These are phyloP conservation scores for Heliconius hewitsoni DNA, from an alignment of 1,140 invertebrate species.

Conservation along the genomic window DNA sequence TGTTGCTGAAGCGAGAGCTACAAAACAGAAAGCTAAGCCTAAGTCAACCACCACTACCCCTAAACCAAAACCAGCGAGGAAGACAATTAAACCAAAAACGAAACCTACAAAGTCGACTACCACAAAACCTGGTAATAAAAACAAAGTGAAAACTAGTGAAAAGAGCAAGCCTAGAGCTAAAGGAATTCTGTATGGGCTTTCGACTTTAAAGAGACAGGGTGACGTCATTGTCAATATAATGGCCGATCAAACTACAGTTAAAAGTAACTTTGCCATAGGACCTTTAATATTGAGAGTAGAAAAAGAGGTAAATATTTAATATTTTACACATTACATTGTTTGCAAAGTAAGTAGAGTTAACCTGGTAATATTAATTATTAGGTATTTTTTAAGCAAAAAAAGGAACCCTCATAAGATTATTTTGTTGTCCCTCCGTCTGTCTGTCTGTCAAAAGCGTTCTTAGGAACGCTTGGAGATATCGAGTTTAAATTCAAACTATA, in stretches of 20 bases:
- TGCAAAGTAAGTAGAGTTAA: no score
- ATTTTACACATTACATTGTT: no score
- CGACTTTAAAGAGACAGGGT: constrained; percentile 87
- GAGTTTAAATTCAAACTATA: no score
- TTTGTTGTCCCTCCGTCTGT: no score
- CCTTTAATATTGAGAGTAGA: constrained; percentile 90
- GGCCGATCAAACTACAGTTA: constrained; percentile 89
- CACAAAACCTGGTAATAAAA: constrained; percentile 73
- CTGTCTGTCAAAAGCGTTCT: no score
- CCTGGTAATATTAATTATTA: no score
- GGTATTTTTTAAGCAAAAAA: no score
- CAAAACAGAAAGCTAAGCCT: constrained; percentile 59
- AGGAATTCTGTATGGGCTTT: constrained; percentile 89
- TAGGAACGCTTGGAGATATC: no score
- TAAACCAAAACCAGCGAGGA: constrained; percentile 57
- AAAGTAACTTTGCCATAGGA: constrained; percentile 89
- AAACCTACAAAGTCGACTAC: constrained; percentile 63
- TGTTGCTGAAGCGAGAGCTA: constrained; percentile 56
- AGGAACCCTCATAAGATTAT: no score
- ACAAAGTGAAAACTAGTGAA: constrained; percentile 76
- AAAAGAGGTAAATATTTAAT: constrained; percentile 83
- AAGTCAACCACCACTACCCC: constrained; percentile 59
- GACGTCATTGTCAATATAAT: constrained; percentile 90
- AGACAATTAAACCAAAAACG: constrained; percentile 57
- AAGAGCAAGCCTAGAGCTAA: constrained; percentile 84